Percentiles rank a stretch among this genome's conserved stretches.
phyloP scores from a whole-genome alignment of 2,113 vertebrate species.

The Rattus rattus region DNA sequence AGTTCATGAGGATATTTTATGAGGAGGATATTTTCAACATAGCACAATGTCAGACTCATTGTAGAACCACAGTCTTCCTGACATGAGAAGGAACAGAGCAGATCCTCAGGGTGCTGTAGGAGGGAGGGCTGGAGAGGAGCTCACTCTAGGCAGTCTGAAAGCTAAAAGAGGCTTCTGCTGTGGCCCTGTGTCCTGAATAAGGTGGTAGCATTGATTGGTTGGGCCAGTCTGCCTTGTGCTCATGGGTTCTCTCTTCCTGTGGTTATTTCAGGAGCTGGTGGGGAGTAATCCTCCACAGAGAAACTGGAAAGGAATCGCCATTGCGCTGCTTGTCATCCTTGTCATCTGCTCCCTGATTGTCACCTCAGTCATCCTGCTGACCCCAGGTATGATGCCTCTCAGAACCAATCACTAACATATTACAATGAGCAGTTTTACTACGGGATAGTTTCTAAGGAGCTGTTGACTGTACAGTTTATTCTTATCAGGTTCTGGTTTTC shows the following conservation, averaged over 20 bases:
- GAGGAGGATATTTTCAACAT: fast-evolving
- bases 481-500: neutral
- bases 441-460: neutral
- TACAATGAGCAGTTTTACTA: too few relatives aligned
- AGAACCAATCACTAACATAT: fast-evolving
- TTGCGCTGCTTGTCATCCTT: slow-evolving; percentile 98
- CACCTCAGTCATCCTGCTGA: slow-evolving; percentile 98
- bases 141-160: fast-evolving
- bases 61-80: neutral
- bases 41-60: fast-evolving
- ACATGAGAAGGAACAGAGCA: too few relatives aligned
- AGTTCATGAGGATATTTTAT: neutral
- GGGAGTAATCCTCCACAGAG: slow-evolving; percentile 98
- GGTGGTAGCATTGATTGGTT: fast-evolving
- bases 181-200: neutral
- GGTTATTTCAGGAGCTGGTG: slow-evolving; percentile 94
- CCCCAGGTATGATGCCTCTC: slow-evolving; percentile 91
- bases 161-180: fast-evolving
- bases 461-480: fast-evolving
- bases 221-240: neutral
- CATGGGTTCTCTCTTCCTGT: slow-evolving; percentile 20
- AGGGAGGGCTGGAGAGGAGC: fast-evolving
- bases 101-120: neutral
- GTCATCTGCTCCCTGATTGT: slow-evolving; percentile 99
- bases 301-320: slow-evolving; percentile 99